Evolutionary conservation across 1,140 invertebrate species (phyloP).

Genomic region (Uloborus diversus): DNA sequence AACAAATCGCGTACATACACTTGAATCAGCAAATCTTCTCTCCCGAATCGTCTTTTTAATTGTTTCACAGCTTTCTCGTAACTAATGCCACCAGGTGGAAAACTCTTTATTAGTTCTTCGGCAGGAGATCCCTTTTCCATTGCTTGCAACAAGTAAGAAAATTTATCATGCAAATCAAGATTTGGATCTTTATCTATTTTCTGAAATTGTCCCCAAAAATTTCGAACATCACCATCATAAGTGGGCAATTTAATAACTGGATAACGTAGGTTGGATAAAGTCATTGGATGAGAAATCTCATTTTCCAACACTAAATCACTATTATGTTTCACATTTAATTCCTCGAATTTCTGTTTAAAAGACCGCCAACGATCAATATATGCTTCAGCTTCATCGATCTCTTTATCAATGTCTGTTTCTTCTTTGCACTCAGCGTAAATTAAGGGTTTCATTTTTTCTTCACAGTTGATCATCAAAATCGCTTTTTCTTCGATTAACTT

Average conservation of each 20-base stretch:
- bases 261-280: slow-evolving; percentile 10
- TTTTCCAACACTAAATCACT: background rate
- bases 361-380: slow-evolving; percentile 11
- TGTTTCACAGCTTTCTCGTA: slow-evolving; percentile 5
- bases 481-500: background rate
- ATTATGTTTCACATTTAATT: background rate
- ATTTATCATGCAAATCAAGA: background rate
- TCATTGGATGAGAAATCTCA: background rate
- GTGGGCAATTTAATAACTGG: slow-evolving; percentile 3
- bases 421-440: background rate
- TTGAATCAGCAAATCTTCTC: slow-evolving; percentile 62
- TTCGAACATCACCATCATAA: background rate
- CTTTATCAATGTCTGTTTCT: background rate
- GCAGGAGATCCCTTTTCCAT: background rate
- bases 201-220: slow-evolving; percentile 6
- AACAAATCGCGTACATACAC: slow-evolving; percentile 63
- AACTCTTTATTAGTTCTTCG: slow-evolving; percentile 48
- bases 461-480: no score
- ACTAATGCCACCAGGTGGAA: background rate
- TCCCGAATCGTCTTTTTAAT: slow-evolving; percentile 61
- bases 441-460: background rate
- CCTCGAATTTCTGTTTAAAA: background rate
- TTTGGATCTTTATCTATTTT: slow-evolving; percentile 5
- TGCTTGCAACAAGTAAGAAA: slow-evolving; percentile 9
- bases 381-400: slow-evolving; percentile 8